phyloP scores from a whole-genome alignment of 2,888 invertebrate genomes.

The Megamerina dolium region DNA sequence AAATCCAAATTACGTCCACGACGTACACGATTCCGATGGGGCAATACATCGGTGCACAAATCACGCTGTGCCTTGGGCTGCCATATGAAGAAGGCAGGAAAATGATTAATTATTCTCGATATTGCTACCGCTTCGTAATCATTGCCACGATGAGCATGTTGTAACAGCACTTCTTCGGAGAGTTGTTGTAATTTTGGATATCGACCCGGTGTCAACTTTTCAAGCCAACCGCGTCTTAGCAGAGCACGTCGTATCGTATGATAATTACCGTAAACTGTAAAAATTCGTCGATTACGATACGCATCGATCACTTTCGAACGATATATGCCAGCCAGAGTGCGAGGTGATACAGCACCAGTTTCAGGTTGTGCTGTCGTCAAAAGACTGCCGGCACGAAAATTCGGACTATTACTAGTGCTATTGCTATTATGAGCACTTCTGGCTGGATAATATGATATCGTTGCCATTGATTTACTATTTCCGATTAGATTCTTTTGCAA shows the following conservation, averaged over 20 bases:
- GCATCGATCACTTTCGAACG: slow-evolving; percentile 39
- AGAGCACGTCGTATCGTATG: slow-evolving; percentile 51
- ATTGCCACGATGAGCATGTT: slow-evolving; percentile 39
- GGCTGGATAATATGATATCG: neutral
- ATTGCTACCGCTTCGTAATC: slow-evolving; percentile 49
- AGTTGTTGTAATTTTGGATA: slow-evolving; percentile 38
- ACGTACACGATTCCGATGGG: slow-evolving; percentile 39
- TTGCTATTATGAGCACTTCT: slow-evolving; percentile 3
- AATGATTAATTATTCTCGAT: slow-evolving; percentile 57
- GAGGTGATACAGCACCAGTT: slow-evolving; percentile 20
- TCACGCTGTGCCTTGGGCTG: slow-evolving; percentile 49
- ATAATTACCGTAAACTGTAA: slow-evolving; percentile 42
- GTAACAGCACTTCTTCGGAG: slow-evolving; percentile 34
- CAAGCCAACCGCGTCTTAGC: slow-evolving; percentile 65
- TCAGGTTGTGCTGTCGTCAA: neutral
- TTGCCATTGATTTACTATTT: neutral
- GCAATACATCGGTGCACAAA: slow-evolving; percentile 29
- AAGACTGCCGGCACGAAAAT: too few relatives aligned
- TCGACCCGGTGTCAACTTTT: slow-evolving; percentile 54
- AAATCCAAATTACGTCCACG: slow-evolving; percentile 44
- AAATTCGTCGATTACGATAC: slow-evolving; percentile 40
- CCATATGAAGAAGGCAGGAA: slow-evolving; percentile 69
- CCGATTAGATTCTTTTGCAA: slow-evolving; percentile 18
- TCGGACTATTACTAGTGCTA: too few relatives aligned
- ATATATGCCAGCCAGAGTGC: slow-evolving; percentile 31